These are phyloP conservation scores for Enteromius thamalakanensis DNA, from an alignment of 2,797 vertebrate species.

Conservation along the genomic window DNA sequence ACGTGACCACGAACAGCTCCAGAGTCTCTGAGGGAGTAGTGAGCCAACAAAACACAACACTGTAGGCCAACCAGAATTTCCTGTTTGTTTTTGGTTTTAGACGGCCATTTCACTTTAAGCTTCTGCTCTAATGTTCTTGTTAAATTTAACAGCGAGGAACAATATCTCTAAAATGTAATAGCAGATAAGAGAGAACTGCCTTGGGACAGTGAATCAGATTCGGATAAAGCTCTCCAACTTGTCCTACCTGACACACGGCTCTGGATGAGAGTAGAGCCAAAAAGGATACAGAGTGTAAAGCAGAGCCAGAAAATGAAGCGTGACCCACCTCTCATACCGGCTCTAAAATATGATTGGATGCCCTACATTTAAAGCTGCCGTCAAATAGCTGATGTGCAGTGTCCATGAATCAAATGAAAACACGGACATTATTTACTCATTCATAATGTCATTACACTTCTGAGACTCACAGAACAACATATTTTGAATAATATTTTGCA, in stretches of 20 bases:
- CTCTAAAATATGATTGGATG: constrained; percentile 13
- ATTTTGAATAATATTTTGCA: background rate
- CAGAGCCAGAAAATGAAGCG: constrained; percentile 1
- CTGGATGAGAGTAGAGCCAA: background rate
- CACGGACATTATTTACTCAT: background rate
- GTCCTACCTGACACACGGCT: constrained; percentile 5
- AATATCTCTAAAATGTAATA: background rate
- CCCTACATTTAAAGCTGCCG: constrained; percentile 7
- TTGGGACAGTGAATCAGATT: constrained; percentile 8
- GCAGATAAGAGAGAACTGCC: constrained; percentile 16
- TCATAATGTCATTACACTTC: background rate
- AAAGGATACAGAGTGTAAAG: background rate
- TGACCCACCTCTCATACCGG: background rate
- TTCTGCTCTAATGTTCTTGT: constrained; percentile 5
- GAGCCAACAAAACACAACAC: constrained; percentile 16
- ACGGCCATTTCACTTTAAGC: background rate
- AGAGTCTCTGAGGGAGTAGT: constrained; percentile 10
- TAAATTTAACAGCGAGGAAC: background rate
- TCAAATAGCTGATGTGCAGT: background rate
- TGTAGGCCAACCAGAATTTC: constrained; percentile 30
- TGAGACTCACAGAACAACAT: background rate
- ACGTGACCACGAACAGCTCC: constrained; percentile 50
- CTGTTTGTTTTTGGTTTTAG: constrained; percentile 27
- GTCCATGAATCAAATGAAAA: background rate
- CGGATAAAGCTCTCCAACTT: background rate